phyloP scores from a whole-genome alignment of 2,797 vertebrate species.

The Oreonectes daqikongensis region DNA sequence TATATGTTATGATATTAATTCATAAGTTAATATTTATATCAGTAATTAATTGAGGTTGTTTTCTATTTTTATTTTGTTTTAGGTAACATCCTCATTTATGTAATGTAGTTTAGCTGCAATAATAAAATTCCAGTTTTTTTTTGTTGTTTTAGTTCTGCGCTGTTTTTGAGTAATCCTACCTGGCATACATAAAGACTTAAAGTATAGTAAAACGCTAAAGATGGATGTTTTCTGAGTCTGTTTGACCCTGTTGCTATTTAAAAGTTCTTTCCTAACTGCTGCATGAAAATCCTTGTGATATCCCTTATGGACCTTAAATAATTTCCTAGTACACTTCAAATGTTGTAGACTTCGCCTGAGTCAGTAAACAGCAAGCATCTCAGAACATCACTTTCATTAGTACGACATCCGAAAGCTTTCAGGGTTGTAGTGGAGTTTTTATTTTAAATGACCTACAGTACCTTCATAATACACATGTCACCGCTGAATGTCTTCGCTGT shows the following conservation, averaged over 20 bases:
- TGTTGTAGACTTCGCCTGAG: not conserved
- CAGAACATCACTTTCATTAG: not conserved
- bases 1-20: too few species aligned
- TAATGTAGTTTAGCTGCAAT: not conserved
- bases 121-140: too few species aligned
- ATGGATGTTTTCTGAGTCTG: not conserved
- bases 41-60: not conserved
- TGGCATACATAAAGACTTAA: not conserved
- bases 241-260: not conserved
- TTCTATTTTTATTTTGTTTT: too few species aligned
- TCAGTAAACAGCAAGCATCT: not conserved
- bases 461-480: not conserved
- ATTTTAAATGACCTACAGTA: not conserved
- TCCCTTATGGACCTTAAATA: not conserved
- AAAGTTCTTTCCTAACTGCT: not conserved
- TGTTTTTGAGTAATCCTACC: not conserved
- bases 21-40: too few species aligned
- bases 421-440: too few species aligned
- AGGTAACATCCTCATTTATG: not conserved
- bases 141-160: too few species aligned
- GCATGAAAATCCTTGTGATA: not conserved
- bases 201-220: not conserved
- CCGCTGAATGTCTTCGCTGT: not conserved
- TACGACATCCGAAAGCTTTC: too few species aligned
- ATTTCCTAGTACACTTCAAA: not conserved